Conservation (phyloP, 2,888 invertebrate genomes). For the Andrena bucephala region DNA sequence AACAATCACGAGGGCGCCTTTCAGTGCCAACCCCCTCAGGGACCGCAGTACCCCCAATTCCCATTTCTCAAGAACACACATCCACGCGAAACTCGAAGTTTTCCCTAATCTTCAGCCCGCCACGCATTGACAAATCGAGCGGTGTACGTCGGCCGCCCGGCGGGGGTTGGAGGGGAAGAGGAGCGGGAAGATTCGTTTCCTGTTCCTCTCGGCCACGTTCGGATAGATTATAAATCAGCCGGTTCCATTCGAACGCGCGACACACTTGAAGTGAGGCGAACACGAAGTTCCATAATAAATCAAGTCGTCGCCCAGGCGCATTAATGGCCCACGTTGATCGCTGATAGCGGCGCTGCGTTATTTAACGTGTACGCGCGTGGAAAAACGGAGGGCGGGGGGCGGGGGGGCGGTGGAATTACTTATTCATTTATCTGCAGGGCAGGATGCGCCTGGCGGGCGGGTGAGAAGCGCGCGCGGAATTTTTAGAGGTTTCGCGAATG, state of each 20-base stretch:
- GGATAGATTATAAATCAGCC: slow-evolving; percentile 48
- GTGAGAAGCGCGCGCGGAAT: slow-evolving; percentile 45
- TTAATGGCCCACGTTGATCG: slow-evolving; percentile 54
- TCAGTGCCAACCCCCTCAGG: too few species aligned
- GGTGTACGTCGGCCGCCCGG: background rate
- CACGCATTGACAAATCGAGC: background rate
- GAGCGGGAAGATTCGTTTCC: slow-evolving; percentile 6
- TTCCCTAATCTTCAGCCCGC: background rate
- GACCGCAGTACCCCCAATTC: too few species aligned
- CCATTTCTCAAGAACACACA: too few species aligned
- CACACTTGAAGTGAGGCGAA: slow-evolving; percentile 23
- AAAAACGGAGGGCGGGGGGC: slow-evolving; percentile 12
- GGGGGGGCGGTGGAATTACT: slow-evolving; percentile 46
- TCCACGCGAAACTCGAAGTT: too few species aligned
- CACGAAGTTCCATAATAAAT: slow-evolving; percentile 54
- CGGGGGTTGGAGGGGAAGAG: background rate
- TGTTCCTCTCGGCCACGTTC: slow-evolving; percentile 17
- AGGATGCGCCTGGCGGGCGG: background rate
- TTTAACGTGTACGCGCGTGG: slow-evolving; percentile 28
- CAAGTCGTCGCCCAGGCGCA: slow-evolving; percentile 44
- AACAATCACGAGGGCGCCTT: too few species aligned
- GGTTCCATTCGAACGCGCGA: slow-evolving; percentile 33
- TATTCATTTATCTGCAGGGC: slow-evolving; percentile 56
- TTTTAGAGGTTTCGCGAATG: slow-evolving; percentile 33
- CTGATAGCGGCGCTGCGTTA: slow-evolving; percentile 44